A percentile compares a stretch with the other conserved stretches of the same genome.
Conservation (phyloP, 2,888 invertebrate genomes). For the Meta bourneti region DNA sequence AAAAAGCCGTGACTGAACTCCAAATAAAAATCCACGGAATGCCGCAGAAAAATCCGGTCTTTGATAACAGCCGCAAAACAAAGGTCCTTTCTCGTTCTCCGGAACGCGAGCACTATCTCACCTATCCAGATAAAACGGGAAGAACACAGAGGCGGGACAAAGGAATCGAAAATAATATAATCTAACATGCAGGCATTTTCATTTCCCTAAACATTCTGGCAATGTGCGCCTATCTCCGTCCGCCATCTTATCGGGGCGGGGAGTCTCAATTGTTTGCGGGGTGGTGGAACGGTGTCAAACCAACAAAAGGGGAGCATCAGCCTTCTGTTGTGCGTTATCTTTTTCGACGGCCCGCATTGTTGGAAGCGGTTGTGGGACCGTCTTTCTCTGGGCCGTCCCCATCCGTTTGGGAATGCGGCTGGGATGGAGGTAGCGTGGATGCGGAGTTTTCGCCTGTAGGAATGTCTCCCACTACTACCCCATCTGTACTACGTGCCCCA, state of each 20-base stretch:
- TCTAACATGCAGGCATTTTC: conserved; percentile 68
- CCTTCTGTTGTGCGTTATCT: conserved; percentile 52
- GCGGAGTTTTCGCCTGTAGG: background rate
- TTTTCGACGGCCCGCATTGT: conserved; percentile 60
- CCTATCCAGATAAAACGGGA: conserved; percentile 39
- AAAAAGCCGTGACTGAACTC: background rate
- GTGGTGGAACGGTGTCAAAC: conserved; percentile 61
- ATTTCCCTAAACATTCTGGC: conserved; percentile 63
- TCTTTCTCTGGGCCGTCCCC: background rate
- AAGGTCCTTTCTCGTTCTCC: conserved; percentile 28
- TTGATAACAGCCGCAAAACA: conserved; percentile 2
- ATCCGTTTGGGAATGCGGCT: background rate
- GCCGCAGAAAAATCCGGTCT: conserved; percentile 14
- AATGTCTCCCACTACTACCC: too few species aligned
- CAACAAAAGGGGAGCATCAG: conserved; percentile 61
- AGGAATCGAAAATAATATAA: conserved; percentile 60
- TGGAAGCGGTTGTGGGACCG: conserved; percentile 24
- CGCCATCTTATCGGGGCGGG: conserved; percentile 64
- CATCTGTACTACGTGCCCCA: too few species aligned
- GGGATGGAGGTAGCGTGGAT: background rate
- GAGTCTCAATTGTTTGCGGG: conserved; percentile 68
- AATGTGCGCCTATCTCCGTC: conserved; percentile 40
- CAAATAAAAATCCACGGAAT: conserved; percentile 17
- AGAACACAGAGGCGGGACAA: conserved; percentile 52
- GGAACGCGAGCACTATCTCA: conserved; percentile 34